Conservation (phyloP, 2,797 vertebrate genomes). For the Stomatorhinus walkeri region DNA sequence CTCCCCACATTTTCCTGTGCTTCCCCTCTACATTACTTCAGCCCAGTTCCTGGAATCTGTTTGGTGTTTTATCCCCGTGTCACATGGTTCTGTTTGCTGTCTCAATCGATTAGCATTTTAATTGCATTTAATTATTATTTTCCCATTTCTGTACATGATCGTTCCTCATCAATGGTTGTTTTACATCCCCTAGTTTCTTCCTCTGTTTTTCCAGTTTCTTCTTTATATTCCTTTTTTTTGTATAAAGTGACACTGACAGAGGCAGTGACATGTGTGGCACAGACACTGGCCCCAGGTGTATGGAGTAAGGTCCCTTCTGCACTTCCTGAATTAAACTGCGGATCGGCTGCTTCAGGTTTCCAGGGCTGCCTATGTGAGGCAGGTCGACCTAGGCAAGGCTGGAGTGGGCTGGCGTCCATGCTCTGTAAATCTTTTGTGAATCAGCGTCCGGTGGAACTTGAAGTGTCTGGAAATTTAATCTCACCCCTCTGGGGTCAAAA, state of each 20-base stretch:
- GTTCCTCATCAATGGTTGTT: not conserved
- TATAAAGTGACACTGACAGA: not conserved
- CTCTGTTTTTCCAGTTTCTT: not conserved
- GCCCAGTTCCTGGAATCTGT: not conserved
- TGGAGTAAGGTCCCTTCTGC: not conserved
- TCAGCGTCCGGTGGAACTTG: not conserved
- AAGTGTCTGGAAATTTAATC: constrained; percentile 1
- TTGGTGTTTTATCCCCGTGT: not conserved
- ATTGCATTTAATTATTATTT: not conserved
- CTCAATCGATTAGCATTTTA: not conserved
- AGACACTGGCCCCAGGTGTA: not conserved
- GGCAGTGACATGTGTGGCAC: not conserved
- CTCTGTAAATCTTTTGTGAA: not conserved
- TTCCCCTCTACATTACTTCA: not conserved
- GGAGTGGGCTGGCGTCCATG: not conserved
- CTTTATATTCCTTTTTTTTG: not conserved
- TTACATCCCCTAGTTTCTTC: not conserved
- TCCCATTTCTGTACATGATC: not conserved
- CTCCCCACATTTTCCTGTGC: not conserved
- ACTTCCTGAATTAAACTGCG: not conserved
- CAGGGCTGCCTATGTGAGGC: not conserved
- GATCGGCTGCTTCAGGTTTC: not conserved
- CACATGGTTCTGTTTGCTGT: not conserved
- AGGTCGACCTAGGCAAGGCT: not conserved
- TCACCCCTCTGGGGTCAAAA: not conserved